These are phyloP conservation scores for Propsilocerus akamusi DNA, from an alignment of 1,140 invertebrate species.

Conservation along the genomic window DNA sequence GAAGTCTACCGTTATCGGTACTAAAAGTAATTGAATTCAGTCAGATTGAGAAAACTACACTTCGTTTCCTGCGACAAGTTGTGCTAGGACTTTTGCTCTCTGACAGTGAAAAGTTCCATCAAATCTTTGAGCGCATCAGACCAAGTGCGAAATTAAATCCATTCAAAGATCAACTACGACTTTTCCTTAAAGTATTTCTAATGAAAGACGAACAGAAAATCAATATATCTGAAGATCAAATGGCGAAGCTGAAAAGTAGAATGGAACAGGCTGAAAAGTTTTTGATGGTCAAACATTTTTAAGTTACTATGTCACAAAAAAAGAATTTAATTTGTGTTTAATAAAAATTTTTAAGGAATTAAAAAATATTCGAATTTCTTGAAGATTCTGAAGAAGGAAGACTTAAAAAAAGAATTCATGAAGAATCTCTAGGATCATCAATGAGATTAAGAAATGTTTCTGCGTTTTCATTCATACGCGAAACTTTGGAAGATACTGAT, in stretches of 20 bases:
- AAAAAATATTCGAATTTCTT: no score
- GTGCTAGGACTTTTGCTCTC: conserved; percentile 41
- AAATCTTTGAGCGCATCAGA: conserved; percentile 41
- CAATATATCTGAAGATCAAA: conserved; percentile 25
- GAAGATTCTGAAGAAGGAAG: no score
- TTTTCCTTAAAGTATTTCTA: conserved; percentile 61
- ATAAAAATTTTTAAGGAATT: no score
- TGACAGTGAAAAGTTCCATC: conserved; percentile 14
- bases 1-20: conserved; percentile 60
- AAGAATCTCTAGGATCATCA: no score
- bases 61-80: conserved; percentile 45
- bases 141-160: conserved; percentile 38
- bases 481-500: no score
- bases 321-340: no score
- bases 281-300: conserved; percentile 24
- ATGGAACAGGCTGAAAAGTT: conserved; percentile 31
- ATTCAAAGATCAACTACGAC: conserved; percentile 47
- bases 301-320: no score
- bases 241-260: conserved; percentile 26
- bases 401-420: no score
- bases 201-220: conserved; percentile 31
- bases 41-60: conserved; percentile 44
- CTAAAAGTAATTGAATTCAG: conserved; percentile 68
- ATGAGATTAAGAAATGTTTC: no score
- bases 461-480: no score